A percentile compares a stretch with the other conserved stretches of the same genome.
phyloP scores from a whole-genome alignment of 2,113 vertebrate genomes.

The Saccopteryx bilineata region DNA sequence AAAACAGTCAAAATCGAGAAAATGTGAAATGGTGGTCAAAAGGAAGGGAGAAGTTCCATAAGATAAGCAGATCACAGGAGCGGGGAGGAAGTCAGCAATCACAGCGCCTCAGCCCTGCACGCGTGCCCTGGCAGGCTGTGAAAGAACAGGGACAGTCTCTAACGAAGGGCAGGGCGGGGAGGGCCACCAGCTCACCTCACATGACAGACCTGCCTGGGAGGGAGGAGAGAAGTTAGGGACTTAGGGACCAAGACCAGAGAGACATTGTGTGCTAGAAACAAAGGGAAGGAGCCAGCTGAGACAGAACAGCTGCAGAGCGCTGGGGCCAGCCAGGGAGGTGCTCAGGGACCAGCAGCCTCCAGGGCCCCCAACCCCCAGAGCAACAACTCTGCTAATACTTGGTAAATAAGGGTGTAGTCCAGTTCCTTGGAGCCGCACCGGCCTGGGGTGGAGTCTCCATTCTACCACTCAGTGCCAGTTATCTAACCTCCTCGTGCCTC shows the following conservation, averaged over 20 bases:
- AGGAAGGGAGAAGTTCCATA: not conserved
- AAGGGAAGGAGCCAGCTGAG: not conserved
- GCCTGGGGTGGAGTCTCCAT: not conserved
- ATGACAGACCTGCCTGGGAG: not conserved
- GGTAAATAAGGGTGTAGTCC: not conserved
- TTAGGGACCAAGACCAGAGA: not conserved
- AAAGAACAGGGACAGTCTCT: accelerated
- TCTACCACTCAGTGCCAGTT: not conserved
- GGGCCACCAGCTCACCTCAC: not conserved
- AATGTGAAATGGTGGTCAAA: not conserved
- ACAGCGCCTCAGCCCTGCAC: not conserved
- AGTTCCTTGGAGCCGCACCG: not conserved
- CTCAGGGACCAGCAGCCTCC: not conserved
- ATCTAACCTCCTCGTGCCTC: not conserved
- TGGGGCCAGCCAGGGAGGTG: accelerated
- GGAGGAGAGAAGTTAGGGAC: not conserved
- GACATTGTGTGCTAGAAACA: no score
- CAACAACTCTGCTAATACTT: not conserved
- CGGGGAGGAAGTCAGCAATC: not conserved
- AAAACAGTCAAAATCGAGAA: not conserved
- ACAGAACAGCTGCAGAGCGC: not conserved
- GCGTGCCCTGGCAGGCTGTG: not conserved
- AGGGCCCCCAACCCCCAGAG: not conserved
- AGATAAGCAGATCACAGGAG: not conserved
- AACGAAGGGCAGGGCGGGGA: not conserved